Percentiles rank a stretch among this genome's conserved stretches.
These are phyloP conservation scores for Vanessa atalanta DNA, from an alignment of 1,140 invertebrate genomes.

Conservation along the genomic window DNA sequence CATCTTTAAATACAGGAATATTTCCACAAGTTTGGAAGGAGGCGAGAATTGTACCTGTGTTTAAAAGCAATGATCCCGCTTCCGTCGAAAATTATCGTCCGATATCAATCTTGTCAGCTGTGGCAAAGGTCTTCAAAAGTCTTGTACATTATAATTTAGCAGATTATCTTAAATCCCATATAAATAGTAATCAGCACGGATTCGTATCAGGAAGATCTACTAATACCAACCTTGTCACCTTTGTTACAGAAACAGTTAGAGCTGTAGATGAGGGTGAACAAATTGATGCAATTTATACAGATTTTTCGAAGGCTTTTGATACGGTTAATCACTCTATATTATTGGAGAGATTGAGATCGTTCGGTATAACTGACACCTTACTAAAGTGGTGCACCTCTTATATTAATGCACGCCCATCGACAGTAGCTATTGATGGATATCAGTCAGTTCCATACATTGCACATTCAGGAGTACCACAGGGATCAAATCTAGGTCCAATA, in stretches of 20 bases:
- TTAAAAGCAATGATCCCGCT: slow-evolving; percentile 6
- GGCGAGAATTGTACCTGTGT: slow-evolving; percentile 14
- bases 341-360: slow-evolving; percentile 1
- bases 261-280: background rate
- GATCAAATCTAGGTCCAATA: slow-evolving; percentile 6
- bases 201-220: slow-evolving; percentile 9
- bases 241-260: background rate
- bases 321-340: slow-evolving; percentile 8
- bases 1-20: slow-evolving; percentile 11
- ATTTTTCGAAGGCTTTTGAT: slow-evolving; percentile 17
- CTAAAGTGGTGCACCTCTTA: slow-evolving; percentile 16
- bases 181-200: slow-evolving; percentile 9
- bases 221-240: background rate
- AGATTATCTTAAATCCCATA: slow-evolving; percentile 11
- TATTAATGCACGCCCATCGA: slow-evolving; percentile 1
- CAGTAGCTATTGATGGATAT: slow-evolving; percentile 12
- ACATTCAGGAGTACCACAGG: slow-evolving; percentile 9
- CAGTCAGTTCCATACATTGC: slow-evolving; percentile 7
- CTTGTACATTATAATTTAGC: slow-evolving; percentile 18
- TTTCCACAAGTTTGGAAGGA: slow-evolving; percentile 8
- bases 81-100: slow-evolving; percentile 3
- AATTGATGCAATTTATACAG: background rate
- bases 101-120: slow-evolving; percentile 7
- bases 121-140: slow-evolving; percentile 11
- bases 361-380: slow-evolving; percentile 5